phyloP scores from a whole-genome alignment of 2,888 invertebrate species.

The Amblyjoppa fuscipennis region DNA sequence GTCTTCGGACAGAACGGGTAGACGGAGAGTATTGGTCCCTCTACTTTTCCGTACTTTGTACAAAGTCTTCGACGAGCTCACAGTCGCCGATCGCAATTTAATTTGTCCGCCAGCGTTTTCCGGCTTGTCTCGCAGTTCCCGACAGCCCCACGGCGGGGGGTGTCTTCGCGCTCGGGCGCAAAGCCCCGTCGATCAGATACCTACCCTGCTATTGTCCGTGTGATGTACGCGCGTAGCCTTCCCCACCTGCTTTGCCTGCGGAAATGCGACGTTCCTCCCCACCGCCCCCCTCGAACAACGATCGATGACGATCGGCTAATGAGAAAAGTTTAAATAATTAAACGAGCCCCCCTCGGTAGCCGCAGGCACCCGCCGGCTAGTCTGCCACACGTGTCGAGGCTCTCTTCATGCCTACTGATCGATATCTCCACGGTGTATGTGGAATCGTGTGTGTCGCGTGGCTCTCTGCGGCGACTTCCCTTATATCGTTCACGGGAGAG shows the following conservation, averaged over 20 bases:
- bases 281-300: conserved; percentile 41
- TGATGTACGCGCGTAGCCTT: background rate
- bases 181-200: conserved; percentile 45
- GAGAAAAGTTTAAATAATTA: conserved; percentile 74
- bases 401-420: conserved; percentile 58
- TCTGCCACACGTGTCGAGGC: conserved; percentile 44
- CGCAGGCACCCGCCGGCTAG: conserved; percentile 50
- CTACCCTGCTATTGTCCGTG: conserved; percentile 38
- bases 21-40: conserved; percentile 1
- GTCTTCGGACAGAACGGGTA: conserved; percentile 18
- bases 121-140: conserved; percentile 18
- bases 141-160: conserved; percentile 1
- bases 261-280: conserved; percentile 54
- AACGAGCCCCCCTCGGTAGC: conserved; percentile 57
- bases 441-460: conserved; percentile 29
- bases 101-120: conserved; percentile 60
- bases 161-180: conserved; percentile 42
- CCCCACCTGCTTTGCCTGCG: conserved; percentile 46
- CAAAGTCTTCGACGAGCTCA: conserved; percentile 48
- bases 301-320: conserved; percentile 69
- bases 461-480: conserved; percentile 44
- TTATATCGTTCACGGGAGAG: conserved; percentile 65
- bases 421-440: conserved; percentile 62
- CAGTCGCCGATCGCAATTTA: conserved; percentile 67
- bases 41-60: conserved; percentile 45